Evolutionary conservation across 1,140 invertebrate species (phyloP).

Genomic region (Papilio helenus): DNA sequence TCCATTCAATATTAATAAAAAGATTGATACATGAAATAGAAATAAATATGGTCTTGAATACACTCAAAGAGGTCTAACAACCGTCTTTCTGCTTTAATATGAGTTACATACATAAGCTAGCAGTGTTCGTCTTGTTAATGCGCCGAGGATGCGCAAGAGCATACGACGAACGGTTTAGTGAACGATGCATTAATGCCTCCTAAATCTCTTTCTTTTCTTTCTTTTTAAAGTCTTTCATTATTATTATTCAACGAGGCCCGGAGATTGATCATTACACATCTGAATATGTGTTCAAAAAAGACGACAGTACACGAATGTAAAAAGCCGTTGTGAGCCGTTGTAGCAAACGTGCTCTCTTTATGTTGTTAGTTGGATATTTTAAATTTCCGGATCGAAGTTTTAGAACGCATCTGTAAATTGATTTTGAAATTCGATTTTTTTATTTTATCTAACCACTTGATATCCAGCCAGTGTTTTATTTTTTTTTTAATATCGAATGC

Average conservation of each 20-base stretch:
- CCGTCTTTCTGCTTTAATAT: not conserved
- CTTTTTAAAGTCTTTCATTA: conserved; percentile 43
- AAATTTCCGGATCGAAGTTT: conserved; percentile 73
- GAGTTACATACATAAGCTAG: conserved; percentile 45
- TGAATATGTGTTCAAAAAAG: conserved; percentile 78
- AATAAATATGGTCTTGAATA: not conserved
- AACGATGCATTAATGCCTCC: conserved; percentile 79
- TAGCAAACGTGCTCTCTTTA: conserved; percentile 78
- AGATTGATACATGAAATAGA: not conserved
- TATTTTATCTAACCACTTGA: not conserved
- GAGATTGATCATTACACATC: conserved; percentile 81
- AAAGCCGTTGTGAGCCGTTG: conserved; percentile 64
- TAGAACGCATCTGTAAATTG: conserved; percentile 40
- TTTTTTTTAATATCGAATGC: not conserved
- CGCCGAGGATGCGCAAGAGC: conserved; percentile 79
- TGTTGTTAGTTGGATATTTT: conserved; percentile 67
- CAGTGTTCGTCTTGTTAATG: conserved; percentile 76
- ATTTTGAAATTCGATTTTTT: conserved; percentile 41
- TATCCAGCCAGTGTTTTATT: not conserved
- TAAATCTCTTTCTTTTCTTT: conserved; percentile 71
- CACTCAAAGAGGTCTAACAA: not conserved
- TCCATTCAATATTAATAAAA: too few relatives aligned
- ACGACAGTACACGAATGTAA: conserved; percentile 70
- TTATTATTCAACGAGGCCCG: conserved; percentile 55
- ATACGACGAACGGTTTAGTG: conserved; percentile 79